phyloP scores from a whole-genome alignment of 1,140 invertebrate genomes.

The Drosophila ercepeae region DNA sequence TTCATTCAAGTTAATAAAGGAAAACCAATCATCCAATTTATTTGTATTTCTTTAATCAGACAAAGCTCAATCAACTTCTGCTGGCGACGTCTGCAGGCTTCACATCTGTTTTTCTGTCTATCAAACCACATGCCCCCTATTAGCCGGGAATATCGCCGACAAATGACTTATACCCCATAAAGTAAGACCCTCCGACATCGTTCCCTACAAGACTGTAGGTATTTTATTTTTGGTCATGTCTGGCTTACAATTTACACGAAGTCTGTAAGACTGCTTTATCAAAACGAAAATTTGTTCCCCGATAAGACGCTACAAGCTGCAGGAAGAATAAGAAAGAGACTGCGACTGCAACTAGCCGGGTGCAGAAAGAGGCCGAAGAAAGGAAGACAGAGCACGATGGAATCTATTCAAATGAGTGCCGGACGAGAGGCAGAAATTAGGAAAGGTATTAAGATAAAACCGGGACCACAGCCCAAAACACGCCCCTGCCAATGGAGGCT shows the following conservation, averaged over 20 bases:
- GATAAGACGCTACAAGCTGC: slow-evolving; percentile 60
- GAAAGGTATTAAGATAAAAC: slow-evolving; percentile 81
- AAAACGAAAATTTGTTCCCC: slow-evolving; percentile 78
- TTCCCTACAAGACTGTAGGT: background rate
- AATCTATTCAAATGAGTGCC: slow-evolving; percentile 75
- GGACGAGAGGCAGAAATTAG: slow-evolving; percentile 65
- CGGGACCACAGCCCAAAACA: slow-evolving; percentile 41
- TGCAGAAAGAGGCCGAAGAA: slow-evolving; percentile 6
- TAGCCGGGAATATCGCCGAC: slow-evolving; percentile 23
- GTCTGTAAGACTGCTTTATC: slow-evolving; percentile 54
- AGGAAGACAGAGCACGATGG: background rate
- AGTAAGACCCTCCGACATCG: slow-evolving; percentile 7
- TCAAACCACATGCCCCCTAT: slow-evolving; percentile 35
- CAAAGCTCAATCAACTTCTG: slow-evolving; percentile 26
- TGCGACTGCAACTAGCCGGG: slow-evolving; percentile 20
- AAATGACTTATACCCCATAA: slow-evolving; percentile 25
- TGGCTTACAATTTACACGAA: slow-evolving; percentile 58
- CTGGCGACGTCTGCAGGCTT: slow-evolving; percentile 1
- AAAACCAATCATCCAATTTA: background rate
- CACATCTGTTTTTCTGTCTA: slow-evolving; percentile 26
- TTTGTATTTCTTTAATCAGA: background rate
- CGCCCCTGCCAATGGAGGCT: slow-evolving; percentile 63
- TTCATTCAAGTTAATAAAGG: background rate
- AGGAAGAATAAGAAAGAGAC: slow-evolving; percentile 12
- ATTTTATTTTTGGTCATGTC: slow-evolving; percentile 31